These are phyloP conservation scores for Oconnorella tubifera DNA, from an alignment of 2,888 invertebrate species.

Conservation along the genomic window DNA sequence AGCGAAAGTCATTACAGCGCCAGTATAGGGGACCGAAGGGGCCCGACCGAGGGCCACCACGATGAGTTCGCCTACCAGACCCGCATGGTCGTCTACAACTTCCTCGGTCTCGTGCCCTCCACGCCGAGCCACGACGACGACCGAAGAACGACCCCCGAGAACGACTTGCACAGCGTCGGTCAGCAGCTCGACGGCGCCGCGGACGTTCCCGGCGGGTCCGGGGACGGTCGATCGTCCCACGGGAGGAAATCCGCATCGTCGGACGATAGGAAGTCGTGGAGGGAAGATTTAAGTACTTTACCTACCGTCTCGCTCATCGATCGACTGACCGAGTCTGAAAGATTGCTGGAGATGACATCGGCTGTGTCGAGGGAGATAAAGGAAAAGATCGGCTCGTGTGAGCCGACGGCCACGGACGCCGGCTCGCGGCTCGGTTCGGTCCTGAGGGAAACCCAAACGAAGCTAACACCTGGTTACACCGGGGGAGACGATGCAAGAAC, in stretches of 20 bases:
- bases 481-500: not conserved
- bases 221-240: too few relatives aligned
- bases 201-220: not conserved
- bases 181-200: not conserved
- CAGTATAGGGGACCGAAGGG: too few relatives aligned
- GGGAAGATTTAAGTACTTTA: slow-evolving; percentile 2
- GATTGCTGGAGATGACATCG: not conserved
- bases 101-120: slow-evolving; percentile 24
- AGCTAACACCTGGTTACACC: not conserved
- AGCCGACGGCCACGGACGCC: not conserved
- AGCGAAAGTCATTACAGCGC: too few relatives aligned
- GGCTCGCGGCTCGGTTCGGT: not conserved
- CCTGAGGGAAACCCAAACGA: not conserved
- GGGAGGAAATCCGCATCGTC: too few relatives aligned
- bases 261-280: not conserved
- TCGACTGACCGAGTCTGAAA: slow-evolving; percentile 20
- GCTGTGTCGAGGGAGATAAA: not conserved
- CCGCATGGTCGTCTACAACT: slow-evolving; percentile 21
- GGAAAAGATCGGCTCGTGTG: not conserved
- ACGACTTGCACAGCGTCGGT: not conserved
- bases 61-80: slow-evolving; percentile 24
- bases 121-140: not conserved
- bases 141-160: not conserved
- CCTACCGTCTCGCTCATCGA: slow-evolving; percentile 18
- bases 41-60: too few relatives aligned